phyloP scores from a whole-genome alignment of 1,140 invertebrate species.

The Heliothis subflexa region DNA sequence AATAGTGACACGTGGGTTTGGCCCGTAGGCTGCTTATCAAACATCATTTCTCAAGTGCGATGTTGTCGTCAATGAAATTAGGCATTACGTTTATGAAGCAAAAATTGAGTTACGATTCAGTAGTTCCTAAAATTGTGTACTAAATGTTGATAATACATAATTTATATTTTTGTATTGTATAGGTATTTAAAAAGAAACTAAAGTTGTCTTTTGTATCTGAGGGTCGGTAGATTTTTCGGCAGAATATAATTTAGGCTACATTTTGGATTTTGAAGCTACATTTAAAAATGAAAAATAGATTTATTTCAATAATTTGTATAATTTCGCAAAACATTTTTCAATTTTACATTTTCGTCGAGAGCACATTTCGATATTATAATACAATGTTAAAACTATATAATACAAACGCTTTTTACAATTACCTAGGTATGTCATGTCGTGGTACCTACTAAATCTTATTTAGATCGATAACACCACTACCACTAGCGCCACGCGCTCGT shows the following conservation, averaged over 20 bases:
- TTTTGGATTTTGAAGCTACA: too few relatives aligned
- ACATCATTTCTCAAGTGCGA: too few relatives aligned
- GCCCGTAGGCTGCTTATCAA: too few relatives aligned
- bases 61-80: not conserved
- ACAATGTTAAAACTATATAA: conserved; percentile 75
- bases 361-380: conserved; percentile 66
- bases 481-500: not conserved
- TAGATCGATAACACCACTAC: conserved; percentile 23
- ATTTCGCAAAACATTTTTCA: conserved; percentile 59
- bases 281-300: conserved; percentile 17
- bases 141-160: too few relatives aligned
- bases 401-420: conserved; percentile 77
- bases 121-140: too few relatives aligned
- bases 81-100: too few relatives aligned
- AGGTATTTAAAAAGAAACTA: too few relatives aligned
- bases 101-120: too few relatives aligned
- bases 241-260: too few relatives aligned
- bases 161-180: too few relatives aligned
- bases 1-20: too few relatives aligned
- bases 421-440: conserved; percentile 67
- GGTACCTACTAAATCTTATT: conserved; percentile 46
- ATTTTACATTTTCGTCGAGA: conserved; percentile 66
- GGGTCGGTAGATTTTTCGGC: not conserved
- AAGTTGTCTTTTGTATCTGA: too few relatives aligned
- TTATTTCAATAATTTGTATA: conserved; percentile 57